Base-by-base conservation (phyloP, 2,797 vertebrate species). In the Cynodonichthys magdalenae region DNA sequence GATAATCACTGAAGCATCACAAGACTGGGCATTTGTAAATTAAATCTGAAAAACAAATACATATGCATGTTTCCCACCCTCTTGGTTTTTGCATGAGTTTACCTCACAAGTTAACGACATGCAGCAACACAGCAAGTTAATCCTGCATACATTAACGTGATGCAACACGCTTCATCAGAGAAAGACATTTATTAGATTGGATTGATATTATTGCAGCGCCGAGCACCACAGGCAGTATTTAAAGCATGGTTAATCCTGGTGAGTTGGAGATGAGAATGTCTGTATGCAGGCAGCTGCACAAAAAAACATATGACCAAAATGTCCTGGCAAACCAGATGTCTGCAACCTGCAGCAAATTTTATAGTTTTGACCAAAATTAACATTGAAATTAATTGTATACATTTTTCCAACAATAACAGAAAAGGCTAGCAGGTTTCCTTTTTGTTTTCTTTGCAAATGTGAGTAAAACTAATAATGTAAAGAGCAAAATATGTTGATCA, bases 1-100 rank as follows among this genome's bases (percentile, higher is more conserved):
- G 64, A 83, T 77, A 69, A 84, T 83, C 82, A 82, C 56, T 63
- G 67, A 66, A 66, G 75, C 86, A 57, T 75, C 74, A 55, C 75
- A 55, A 78, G 67, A 55, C 76, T 41, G 68, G 69, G 71, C 71
- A 49, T 75, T 44, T 78, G 63, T 71, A 50, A 87, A 81, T 62
- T 39, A 12, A 71, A 67, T 64, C 46, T 49, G 48, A 70, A 69
- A 47, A 31, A 24, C 8, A 31, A 61, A 77, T 72, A 65, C 20
- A 59, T 42, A 74, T 14, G 24, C 34, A 65, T 55, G 31, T 19
- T 56, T 44, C 11, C 0, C 1, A 1, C 1, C 4, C 15, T 15
- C 15, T 0, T 34, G 3, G 29, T 27, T 19, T 62, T 39, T 44
- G 44, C 15, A 48, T 0, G 3, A 59, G 11, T 57, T 70, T 19